phyloP scores from a whole-genome alignment of 2,888 invertebrate genomes.

The Drosophila infuscata region DNA sequence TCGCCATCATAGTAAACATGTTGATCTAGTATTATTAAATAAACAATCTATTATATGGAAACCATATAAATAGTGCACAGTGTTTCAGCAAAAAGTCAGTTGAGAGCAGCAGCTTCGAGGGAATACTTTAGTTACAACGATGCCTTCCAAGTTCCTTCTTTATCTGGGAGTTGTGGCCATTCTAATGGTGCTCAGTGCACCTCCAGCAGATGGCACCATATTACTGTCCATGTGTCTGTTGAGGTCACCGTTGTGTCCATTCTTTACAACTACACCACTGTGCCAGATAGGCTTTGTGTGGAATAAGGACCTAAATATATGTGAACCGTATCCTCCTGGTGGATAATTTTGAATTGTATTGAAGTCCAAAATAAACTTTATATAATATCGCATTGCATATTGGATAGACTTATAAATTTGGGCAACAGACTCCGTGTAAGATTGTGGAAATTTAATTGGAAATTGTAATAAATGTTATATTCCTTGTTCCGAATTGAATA shows the following conservation, averaged over 20 bases:
- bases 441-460: neutral
- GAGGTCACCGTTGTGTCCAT: slow-evolving; percentile 30
- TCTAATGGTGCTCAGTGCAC: slow-evolving; percentile 19
- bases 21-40: neutral
- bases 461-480: too few relatives aligned
- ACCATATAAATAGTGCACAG: slow-evolving; percentile 25
- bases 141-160: slow-evolving; percentile 39
- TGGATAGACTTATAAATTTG: neutral
- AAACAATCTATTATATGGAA: neutral
- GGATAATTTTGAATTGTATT: neutral
- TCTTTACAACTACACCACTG: slow-evolving; percentile 16
- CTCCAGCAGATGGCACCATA: slow-evolving; percentile 18
- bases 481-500: neutral
- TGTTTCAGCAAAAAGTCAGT: neutral
- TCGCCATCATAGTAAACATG: slow-evolving; percentile 18
- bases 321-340: neutral
- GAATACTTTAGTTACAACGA: slow-evolving; percentile 9
- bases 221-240: slow-evolving; percentile 8
- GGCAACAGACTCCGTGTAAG: neutral
- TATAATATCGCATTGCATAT: slow-evolving; percentile 9
- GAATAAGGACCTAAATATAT: neutral
- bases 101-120: neutral
- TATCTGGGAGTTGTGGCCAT: slow-evolving; percentile 24
- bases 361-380: slow-evolving; percentile 15
- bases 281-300: neutral